Conservation (phyloP, 2,888 invertebrate genomes). For the Tachina grossa region DNA sequence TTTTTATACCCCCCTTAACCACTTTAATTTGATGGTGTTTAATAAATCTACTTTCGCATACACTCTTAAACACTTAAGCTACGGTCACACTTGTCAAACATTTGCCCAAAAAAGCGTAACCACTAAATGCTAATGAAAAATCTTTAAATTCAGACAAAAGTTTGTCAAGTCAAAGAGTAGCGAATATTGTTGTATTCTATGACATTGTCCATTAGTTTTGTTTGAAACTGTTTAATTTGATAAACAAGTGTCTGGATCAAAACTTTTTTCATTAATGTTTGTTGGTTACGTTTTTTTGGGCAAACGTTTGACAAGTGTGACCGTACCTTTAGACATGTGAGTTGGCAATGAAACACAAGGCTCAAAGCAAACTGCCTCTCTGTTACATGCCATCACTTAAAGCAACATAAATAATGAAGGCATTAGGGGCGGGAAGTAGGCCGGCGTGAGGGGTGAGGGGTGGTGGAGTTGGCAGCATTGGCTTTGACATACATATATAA, state of each 20-base stretch:
- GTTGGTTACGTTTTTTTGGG: too few species aligned
- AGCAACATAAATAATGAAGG: slow-evolving; percentile 15
- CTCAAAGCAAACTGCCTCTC: slow-evolving; percentile 1
- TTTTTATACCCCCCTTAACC: slow-evolving; percentile 21
- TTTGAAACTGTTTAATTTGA: too few species aligned
- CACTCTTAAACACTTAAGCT: slow-evolving; percentile 41
- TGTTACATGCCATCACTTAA: not conserved
- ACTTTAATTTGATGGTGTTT: slow-evolving; percentile 53
- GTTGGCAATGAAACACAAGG: not conserved
- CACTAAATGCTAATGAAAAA: too few species aligned
- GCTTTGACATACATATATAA: slow-evolving; percentile 19
- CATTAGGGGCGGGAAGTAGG: not conserved
- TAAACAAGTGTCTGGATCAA: too few species aligned
- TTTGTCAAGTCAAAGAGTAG: too few species aligned
- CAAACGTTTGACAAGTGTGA: too few species aligned
- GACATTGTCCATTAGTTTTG: too few species aligned
- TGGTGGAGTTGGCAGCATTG: not conserved
- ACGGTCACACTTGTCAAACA: too few species aligned
- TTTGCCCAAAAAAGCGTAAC: too few species aligned
- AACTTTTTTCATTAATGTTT: too few species aligned
- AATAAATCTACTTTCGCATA: slow-evolving; percentile 28
- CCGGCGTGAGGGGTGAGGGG: not conserved
- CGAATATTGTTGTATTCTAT: too few species aligned
- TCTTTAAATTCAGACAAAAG: too few species aligned
- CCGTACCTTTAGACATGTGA: not conserved